Percentiles rank a stretch among this genome's conserved stretches.
These are phyloP conservation scores for Muschampia plurimacula DNA, from an alignment of 2,888 invertebrate species.

Conservation along the genomic window DNA sequence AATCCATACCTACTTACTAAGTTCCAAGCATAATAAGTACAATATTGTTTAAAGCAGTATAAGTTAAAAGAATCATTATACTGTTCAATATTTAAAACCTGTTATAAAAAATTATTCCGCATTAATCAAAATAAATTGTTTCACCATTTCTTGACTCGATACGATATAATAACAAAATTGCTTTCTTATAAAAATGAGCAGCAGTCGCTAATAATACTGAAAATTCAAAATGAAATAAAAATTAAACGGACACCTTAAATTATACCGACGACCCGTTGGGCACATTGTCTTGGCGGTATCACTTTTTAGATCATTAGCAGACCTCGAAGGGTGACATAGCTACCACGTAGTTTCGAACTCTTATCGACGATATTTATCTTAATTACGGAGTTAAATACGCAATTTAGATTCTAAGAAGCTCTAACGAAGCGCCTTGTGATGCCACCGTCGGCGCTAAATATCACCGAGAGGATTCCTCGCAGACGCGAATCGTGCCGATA, in stretches of 20 bases:
- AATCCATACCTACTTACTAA: too few species aligned
- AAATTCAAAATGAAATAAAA: slow-evolving; percentile 16
- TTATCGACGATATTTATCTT: slow-evolving; percentile 82
- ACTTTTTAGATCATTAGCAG: slow-evolving; percentile 54
- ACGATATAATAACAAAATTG: not conserved
- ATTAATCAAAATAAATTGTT: not conserved
- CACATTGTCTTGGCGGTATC: slow-evolving; percentile 47
- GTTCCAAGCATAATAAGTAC: too few species aligned
- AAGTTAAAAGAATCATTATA: too few species aligned
- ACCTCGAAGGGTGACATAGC: slow-evolving; percentile 62
- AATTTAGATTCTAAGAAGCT: slow-evolving; percentile 75
- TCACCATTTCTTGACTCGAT: not conserved
- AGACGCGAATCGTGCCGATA: slow-evolving; percentile 66
- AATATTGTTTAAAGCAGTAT: too few species aligned
- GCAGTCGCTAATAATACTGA: slow-evolving; percentile 1
- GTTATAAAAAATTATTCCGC: too few species aligned
- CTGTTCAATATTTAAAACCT: too few species aligned
- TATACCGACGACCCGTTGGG: slow-evolving; percentile 7
- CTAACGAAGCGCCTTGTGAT: slow-evolving; percentile 74
- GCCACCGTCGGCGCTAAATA: slow-evolving; percentile 81
- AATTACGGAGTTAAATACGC: slow-evolving; percentile 75
- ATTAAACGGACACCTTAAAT: slow-evolving; percentile 3
- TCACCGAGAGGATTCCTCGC: slow-evolving; percentile 64
- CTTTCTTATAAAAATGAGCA: not conserved
- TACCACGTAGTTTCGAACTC: slow-evolving; percentile 67